Conservation (phyloP, 2,797 vertebrate genomes). For the Falco peregrinus region DNA sequence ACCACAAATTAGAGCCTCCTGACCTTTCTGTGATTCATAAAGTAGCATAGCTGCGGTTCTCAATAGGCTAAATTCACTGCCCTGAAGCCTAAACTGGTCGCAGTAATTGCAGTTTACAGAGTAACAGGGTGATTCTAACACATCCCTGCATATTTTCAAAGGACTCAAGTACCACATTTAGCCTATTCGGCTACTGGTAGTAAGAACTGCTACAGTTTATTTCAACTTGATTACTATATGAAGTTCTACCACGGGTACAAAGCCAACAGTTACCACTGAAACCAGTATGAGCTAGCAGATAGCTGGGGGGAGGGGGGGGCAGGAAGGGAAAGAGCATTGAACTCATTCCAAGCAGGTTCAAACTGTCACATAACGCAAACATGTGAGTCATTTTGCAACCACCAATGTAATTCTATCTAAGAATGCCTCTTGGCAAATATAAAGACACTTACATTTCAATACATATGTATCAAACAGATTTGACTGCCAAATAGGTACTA, state of each 20-base stretch:
- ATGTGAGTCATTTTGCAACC: slow-evolving; percentile 56
- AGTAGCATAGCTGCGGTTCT: neutral
- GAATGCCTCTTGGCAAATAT: slow-evolving; percentile 44
- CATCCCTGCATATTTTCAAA: neutral
- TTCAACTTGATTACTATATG: neutral
- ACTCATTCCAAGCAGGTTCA: slow-evolving; percentile 55
- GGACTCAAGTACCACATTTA: neutral
- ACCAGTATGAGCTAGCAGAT: slow-evolving; percentile 23
- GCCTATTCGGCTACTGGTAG: neutral
- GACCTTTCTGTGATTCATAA: slow-evolving; percentile 36
- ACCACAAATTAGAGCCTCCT: slow-evolving; percentile 46
- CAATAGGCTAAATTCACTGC: slow-evolving; percentile 24
- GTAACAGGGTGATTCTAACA: neutral
- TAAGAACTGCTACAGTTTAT: neutral
- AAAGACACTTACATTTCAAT: neutral
- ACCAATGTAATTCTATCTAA: slow-evolving; percentile 49
- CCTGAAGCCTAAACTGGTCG: slow-evolving; percentile 1
- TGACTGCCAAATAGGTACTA: neutral
- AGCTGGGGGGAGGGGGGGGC: neutral
- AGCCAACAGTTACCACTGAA: slow-evolving; percentile 37
- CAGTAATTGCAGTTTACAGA: neutral
- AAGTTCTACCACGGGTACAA: neutral
- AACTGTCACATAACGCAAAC: slow-evolving; percentile 59
- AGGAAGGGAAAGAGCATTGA: slow-evolving; percentile 21
- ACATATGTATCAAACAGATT: neutral